Conservation (phyloP, 2,888 invertebrate genomes). For the Temnothorax ravouxi region DNA sequence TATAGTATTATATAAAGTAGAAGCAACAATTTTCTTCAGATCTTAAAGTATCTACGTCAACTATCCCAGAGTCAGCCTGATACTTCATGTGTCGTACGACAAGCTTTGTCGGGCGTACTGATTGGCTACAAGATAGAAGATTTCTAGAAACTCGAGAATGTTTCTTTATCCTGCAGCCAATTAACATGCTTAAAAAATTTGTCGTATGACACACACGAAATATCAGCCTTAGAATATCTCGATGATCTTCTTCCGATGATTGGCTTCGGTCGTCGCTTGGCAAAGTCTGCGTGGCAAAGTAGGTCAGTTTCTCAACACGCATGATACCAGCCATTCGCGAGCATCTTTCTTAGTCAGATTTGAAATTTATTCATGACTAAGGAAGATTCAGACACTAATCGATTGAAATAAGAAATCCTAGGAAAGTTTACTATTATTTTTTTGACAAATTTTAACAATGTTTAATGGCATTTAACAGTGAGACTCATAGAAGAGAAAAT, state of each 20-base stretch:
- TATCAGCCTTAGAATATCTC: constrained; percentile 1
- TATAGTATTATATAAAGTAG: constrained; percentile 48
- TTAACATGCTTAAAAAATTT: no score
- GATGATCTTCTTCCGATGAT: not conserved
- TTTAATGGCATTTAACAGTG: not conserved
- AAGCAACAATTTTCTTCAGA: constrained; percentile 27
- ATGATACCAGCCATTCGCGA: constrained; percentile 16
- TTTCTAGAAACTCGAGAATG: no score
- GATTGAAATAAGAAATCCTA: not conserved
- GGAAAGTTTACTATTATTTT: not conserved
- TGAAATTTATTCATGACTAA: not conserved
- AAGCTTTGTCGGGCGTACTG: no score
- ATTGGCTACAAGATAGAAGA: no score
- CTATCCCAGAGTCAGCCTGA: not conserved
- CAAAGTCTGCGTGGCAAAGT: constrained; percentile 8
- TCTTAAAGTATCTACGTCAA: constrained; percentile 31
- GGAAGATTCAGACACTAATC: not conserved
- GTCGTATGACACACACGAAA: no score
- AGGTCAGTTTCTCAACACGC: constrained; percentile 24
- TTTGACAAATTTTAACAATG: not conserved
- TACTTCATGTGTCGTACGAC: no score
- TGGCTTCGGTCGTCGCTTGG: constrained; percentile 36
- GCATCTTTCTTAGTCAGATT: not conserved
- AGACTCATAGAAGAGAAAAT: not conserved
- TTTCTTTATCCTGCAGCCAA: no score